Evolutionary conservation across 2,888 invertebrate species (phyloP).

Genomic region (Amphipoea oculea): DNA sequence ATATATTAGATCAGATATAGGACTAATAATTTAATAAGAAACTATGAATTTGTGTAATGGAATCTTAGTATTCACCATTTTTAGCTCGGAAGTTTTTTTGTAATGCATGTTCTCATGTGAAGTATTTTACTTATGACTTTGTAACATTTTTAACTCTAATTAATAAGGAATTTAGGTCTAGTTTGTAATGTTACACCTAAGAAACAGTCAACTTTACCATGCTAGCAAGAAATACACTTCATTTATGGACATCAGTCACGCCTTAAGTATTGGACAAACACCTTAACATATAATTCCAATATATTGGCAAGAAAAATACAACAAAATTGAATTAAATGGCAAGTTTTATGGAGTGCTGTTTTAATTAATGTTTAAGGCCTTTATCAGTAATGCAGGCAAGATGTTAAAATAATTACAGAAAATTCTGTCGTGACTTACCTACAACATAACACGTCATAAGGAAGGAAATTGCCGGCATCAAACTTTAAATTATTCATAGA

Average conservation of each 20-base stretch:
- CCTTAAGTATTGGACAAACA: slow-evolving; percentile 44
- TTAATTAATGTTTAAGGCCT: slow-evolving; percentile 47
- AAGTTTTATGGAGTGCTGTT: slow-evolving; percentile 47
- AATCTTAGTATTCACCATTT: slow-evolving; percentile 32
- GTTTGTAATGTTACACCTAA: slow-evolving; percentile 56
- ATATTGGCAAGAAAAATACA: slow-evolving; percentile 40
- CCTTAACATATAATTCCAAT: slow-evolving; percentile 35
- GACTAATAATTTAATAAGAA: neutral
- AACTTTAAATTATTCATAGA: slow-evolving; percentile 74
- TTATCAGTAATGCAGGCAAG: slow-evolving; percentile 38
- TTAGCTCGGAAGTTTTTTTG: slow-evolving; percentile 8
- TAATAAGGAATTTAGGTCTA: slow-evolving; percentile 51
- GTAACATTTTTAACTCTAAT: slow-evolving; percentile 41
- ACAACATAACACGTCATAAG: slow-evolving; percentile 54
- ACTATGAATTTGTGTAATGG: slow-evolving; percentile 3
- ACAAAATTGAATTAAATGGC: slow-evolving; percentile 45
- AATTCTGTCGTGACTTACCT: slow-evolving; percentile 47
- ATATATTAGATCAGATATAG: neutral
- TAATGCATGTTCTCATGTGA: slow-evolving; percentile 19
- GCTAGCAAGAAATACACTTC: slow-evolving; percentile 37
- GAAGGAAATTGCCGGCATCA: slow-evolving; percentile 60
- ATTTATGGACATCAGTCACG: slow-evolving; percentile 59
- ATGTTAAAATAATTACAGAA: slow-evolving; percentile 42
- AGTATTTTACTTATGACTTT: slow-evolving; percentile 29
- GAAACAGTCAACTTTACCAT: slow-evolving; percentile 33